phyloP scores from a whole-genome alignment of 1,140 invertebrate species.

The Batillaria attramentaria region DNA sequence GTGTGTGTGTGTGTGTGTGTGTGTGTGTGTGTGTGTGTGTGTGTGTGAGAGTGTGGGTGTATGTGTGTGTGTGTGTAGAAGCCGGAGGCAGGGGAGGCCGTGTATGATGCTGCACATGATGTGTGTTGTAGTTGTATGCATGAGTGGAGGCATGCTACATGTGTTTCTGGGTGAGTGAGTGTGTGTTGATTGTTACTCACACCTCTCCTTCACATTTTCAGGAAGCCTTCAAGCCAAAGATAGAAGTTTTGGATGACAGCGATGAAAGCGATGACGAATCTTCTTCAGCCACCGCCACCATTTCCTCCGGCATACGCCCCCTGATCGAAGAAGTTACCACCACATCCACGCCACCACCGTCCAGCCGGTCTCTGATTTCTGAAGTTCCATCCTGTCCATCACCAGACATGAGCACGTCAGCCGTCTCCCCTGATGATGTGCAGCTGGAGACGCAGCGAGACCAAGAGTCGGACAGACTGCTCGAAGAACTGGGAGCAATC shows the following conservation, averaged over 20 bases:
- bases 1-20: not conserved
- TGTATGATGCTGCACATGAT: not conserved
- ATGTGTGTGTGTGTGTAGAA: not conserved
- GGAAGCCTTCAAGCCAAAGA: slow-evolving; percentile 50
- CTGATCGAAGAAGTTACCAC: slow-evolving; percentile 36
- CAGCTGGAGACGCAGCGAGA: slow-evolving; percentile 13
- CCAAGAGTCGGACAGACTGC: slow-evolving; percentile 33
- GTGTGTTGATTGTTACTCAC: not conserved
- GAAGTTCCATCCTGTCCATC: not conserved
- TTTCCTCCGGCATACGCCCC: slow-evolving; percentile 11
- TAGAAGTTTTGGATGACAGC: slow-evolving; percentile 52
- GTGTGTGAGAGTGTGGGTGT: not conserved
- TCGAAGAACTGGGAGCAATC: slow-evolving; percentile 26
- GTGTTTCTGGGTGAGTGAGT: not conserved
- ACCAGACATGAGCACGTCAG: not conserved
- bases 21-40: not conserved
- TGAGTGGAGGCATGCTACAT: too few species aligned
- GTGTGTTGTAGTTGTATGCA: not conserved
- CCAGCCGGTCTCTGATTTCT: not conserved
- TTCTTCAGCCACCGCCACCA: not conserved
- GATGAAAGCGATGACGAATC: slow-evolving; percentile 35
- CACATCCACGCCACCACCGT: not conserved
- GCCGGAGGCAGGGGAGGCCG: not conserved
- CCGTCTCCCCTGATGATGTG: slow-evolving; percentile 22
- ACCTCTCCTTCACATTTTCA: not conserved